Base-by-base conservation (phyloP, 2,113 vertebrate genomes). In the Oriolus oriolus region DNA sequence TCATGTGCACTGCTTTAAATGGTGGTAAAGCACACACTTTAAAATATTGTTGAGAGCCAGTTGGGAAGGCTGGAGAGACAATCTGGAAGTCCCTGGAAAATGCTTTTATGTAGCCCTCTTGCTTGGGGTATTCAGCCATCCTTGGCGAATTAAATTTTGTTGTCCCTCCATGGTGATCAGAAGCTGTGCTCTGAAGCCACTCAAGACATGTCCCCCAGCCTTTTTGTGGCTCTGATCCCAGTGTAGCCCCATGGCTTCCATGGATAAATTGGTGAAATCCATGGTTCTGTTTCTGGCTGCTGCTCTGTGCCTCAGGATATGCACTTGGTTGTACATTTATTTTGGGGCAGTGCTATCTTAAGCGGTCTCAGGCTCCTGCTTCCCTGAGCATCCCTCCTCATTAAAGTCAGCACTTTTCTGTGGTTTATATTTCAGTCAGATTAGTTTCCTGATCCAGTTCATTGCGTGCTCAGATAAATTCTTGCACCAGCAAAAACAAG, bases 391-490 rank as follows among this genome's bases (percentile, higher is more conserved):
- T 45, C 75, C 71, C 71, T 69, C 79, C 74, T 81, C 68, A 6
- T 74, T 86, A 24, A 80, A 93, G 92, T 95, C 96, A 95, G 96
- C 95, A 81, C 80, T 97, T 97, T 86, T 41, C 4, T 2, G 7
- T 86, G 89, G 80, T 95, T 93, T 95, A 65, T 93, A 84, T 93
- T 92, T 93, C 94, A 86, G 68, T 54, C 88, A 89, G 89, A 63
- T 92, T 86, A 54, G 64, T 89, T 90, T 95, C 76, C 76, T 60
- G 95, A 90, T 96, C 86, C 91, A 84, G 86, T 92, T 84, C 93
- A 63, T 74, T 96, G 94, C 83, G 10, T 81, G 71, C 64, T 89
- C 47, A 21, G 78, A 95, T 64, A 90, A 93, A 90, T 93, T 95
- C 86, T 93, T 70, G 86, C 76, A 80, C 94, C 69, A 78, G 86